These are phyloP conservation scores for Tetramorium bicarinatum DNA, from an alignment of 2,888 invertebrate genomes.

Conservation along the genomic window DNA sequence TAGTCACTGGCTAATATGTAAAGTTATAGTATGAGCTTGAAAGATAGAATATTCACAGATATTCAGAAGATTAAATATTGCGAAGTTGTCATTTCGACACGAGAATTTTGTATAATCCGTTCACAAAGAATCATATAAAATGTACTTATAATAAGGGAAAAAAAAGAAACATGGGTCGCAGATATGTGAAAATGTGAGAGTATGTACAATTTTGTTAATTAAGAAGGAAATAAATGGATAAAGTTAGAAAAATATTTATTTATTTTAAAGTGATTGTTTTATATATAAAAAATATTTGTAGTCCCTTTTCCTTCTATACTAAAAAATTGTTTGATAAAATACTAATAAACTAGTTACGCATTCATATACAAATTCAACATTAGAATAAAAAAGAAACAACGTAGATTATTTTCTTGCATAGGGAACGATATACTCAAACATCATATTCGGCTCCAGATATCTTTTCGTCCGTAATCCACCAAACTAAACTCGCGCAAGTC, in stretches of 20 bases:
- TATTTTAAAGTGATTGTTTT: neutral
- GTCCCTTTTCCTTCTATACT: neutral
- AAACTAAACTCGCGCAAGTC: conserved; percentile 88
- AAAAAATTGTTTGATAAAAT: too few species aligned
- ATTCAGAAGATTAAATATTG: too few species aligned
- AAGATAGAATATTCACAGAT: neutral
- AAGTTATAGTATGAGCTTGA: neutral
- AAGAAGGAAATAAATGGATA: conserved; percentile 11
- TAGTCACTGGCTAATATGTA: neutral
- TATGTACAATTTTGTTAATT: conserved; percentile 12
- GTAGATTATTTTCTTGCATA: neutral
- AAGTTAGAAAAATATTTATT: conserved; percentile 11
- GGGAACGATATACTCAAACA: conserved; percentile 86
- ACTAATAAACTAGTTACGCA: too few species aligned
- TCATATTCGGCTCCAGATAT: conserved; percentile 90
- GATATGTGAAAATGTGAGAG: neutral
- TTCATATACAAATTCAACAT: neutral
- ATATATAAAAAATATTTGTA: neutral
- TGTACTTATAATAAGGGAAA: neutral
- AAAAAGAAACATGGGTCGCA: neutral
- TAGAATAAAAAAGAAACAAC: neutral
- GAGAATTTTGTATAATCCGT: conserved; percentile 35
- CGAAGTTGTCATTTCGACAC: neutral
- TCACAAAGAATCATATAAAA: conserved; percentile 7
- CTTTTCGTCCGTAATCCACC: conserved; percentile 90